Conservation (phyloP, 2,888 invertebrate genomes). For the Diarsia mendica region DNA sequence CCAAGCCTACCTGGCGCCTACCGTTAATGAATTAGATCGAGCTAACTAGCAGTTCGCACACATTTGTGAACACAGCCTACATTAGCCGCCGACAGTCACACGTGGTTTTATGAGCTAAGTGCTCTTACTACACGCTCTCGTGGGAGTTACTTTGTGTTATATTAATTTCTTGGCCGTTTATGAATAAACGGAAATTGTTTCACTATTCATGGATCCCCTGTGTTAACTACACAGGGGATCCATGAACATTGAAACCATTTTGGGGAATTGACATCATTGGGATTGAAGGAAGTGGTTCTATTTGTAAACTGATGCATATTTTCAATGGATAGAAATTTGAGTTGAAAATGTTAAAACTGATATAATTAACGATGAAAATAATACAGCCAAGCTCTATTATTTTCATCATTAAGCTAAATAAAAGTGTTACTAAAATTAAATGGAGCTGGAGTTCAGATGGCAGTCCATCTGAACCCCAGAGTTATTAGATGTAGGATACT, state of each 20-base stretch:
- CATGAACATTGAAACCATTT: neutral
- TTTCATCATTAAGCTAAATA: too few species aligned
- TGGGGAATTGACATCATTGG: neutral
- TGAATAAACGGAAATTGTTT: conserved; percentile 11
- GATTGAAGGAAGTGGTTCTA: neutral
- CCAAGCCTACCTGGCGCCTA: neutral
- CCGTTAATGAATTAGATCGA: conserved; percentile 63
- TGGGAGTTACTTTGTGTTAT: conserved; percentile 3
- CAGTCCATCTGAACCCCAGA: too few species aligned
- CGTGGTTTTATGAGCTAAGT: conserved; percentile 38
- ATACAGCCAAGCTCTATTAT: neutral
- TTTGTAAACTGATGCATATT: neutral
- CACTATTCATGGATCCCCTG: neutral
- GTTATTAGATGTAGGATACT: too few species aligned
- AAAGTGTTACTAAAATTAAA: too few species aligned
- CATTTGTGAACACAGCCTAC: conserved; percentile 50
- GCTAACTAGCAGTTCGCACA: conserved; percentile 58
- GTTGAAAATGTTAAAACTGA: neutral
- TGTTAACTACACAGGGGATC: neutral
- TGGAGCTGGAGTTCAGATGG: too few species aligned
- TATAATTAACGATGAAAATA: neutral
- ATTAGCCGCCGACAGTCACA: conserved; percentile 41
- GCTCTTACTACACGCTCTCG: conserved; percentile 12
- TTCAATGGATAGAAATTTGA: neutral
- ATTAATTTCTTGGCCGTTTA: conserved; percentile 16